Evolutionary conservation across 2,888 invertebrate genomes (phyloP).

Genomic region (Cataglyphis rosenhaueri): DNA sequence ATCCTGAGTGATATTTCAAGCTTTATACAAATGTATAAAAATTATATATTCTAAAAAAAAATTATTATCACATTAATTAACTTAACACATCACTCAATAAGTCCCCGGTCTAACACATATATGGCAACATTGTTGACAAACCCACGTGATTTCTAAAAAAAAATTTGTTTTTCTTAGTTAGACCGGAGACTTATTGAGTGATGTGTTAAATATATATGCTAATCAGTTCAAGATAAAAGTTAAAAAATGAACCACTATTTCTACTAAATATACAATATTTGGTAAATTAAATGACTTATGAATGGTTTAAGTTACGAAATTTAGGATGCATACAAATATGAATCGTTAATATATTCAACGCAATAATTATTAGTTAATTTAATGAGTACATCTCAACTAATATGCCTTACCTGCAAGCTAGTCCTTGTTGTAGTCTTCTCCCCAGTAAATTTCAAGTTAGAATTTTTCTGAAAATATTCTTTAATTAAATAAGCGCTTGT

Average conservation of each 20-base stretch:
- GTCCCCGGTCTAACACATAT: no score
- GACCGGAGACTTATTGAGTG: no score
- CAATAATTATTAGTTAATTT: conserved; percentile 17
- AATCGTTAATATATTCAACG: conserved; percentile 35
- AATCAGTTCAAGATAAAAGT: neutral
- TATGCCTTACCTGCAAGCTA: conserved; percentile 72
- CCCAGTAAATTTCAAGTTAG: conserved; percentile 65
- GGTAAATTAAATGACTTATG: neutral
- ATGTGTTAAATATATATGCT: neutral
- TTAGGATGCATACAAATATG: conserved; percentile 11
- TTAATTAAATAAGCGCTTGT: conserved; percentile 34
- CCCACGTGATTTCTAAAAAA: no score
- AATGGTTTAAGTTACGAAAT: conserved; percentile 9
- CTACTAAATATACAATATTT: neutral
- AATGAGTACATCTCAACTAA: neutral
- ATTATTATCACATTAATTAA: conserved; percentile 27
- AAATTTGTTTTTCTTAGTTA: no score
- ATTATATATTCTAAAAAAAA: neutral
- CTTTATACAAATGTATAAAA: conserved; percentile 42
- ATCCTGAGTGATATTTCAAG: conserved; percentile 67
- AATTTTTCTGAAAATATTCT: conserved; percentile 78
- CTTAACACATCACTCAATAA: neutral
- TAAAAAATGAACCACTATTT: neutral
- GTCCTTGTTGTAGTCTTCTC: conserved; percentile 64
- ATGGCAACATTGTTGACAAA: no score